Conservation (phyloP, 2,113 vertebrate species). For the Corythornis vintsioides region DNA sequence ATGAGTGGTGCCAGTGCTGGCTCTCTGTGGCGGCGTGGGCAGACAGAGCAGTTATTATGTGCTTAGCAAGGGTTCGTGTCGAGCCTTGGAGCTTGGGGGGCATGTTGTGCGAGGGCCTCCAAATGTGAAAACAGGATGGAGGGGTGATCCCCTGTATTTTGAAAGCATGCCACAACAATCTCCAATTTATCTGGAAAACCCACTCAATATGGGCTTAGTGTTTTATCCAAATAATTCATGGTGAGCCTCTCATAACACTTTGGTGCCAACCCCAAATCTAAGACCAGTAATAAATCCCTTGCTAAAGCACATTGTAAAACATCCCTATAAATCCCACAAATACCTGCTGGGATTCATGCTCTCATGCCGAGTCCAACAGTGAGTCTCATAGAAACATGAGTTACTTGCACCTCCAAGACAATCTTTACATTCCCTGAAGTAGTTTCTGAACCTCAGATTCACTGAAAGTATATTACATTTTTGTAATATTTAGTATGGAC, state of each 20-base stretch:
- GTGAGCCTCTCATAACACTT: background rate
- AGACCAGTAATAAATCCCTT: background rate
- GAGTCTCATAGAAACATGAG: fast-evolving
- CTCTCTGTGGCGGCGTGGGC: background rate
- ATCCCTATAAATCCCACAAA: background rate
- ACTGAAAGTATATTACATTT: background rate
- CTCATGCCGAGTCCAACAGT: background rate
- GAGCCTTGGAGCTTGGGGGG: background rate
- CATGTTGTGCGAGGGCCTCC: background rate
- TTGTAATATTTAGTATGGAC: background rate
- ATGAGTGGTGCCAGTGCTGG: background rate
- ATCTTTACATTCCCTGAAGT: background rate
- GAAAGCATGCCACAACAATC: background rate
- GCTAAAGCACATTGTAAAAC: fast-evolving
- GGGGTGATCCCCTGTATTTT: background rate
- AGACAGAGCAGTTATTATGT: background rate
- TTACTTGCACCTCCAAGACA: background rate
- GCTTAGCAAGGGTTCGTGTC: background rate
- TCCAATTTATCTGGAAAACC: background rate
- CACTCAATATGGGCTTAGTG: fast-evolving
- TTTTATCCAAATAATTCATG: background rate
- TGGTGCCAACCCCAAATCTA: background rate
- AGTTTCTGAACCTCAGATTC: background rate
- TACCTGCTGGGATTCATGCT: background rate
- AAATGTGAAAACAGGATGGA: background rate